Evolutionary conservation across 1,140 invertebrate species (phyloP).

Genomic region (Diabrotica virgifera): DNA sequence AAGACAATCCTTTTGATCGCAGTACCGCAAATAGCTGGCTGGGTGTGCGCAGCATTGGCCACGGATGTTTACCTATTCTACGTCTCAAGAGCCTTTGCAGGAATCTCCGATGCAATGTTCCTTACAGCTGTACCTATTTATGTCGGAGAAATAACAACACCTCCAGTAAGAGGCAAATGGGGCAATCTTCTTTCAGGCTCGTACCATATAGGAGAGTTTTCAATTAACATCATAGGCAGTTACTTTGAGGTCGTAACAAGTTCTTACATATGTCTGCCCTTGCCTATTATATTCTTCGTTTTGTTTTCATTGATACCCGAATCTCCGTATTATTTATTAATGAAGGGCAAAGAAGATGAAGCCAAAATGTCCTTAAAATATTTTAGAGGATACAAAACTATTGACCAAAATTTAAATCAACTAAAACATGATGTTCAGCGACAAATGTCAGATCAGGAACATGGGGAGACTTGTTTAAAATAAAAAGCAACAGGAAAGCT

Average conservation of each 20-base stretch:
- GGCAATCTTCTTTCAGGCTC: slow-evolving; percentile 51
- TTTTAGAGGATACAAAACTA: slow-evolving; percentile 40
- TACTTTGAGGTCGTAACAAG: slow-evolving; percentile 20
- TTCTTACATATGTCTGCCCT: slow-evolving; percentile 16
- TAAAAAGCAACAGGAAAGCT: slow-evolving; percentile 38
- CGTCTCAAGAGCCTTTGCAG: slow-evolving; percentile 30
- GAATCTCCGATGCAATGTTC: slow-evolving; percentile 37
- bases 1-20: slow-evolving; percentile 22
- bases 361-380: slow-evolving; percentile 48
- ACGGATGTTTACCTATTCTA: slow-evolving; percentile 30
- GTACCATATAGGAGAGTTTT: slow-evolving; percentile 51
- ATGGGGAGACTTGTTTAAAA: slow-evolving; percentile 32
- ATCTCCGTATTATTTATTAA: slow-evolving; percentile 41
- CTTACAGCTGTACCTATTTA: slow-evolving; percentile 53
- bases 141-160: slow-evolving; percentile 62
- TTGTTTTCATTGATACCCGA: slow-evolving; percentile 37
- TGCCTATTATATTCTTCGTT: slow-evolving; percentile 15
- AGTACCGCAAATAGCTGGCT: slow-evolving; percentile 21
- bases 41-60: slow-evolving; percentile 27
- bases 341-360: slow-evolving; percentile 32
- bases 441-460: slow-evolving; percentile 34
- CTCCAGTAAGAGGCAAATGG: slow-evolving; percentile 59
- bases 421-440: slow-evolving; percentile 35
- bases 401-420: slow-evolving; percentile 35
- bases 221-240: slow-evolving; percentile 49